Conservation (phyloP, 35 echinoderm and acorn worm species). For the Heliocidaris erythrogramma region DNA sequence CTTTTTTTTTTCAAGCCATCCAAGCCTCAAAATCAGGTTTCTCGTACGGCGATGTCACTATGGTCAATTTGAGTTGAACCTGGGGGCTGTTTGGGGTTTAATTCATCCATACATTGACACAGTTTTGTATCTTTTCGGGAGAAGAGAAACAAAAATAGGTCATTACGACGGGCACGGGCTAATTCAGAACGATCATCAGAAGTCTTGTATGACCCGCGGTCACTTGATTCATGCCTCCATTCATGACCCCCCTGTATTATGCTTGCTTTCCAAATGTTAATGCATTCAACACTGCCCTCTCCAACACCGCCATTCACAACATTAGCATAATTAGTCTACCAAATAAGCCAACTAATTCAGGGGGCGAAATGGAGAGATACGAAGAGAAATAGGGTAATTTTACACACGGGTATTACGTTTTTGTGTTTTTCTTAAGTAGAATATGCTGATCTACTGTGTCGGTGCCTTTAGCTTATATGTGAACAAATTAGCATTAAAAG, state of each 20-base stretch:
- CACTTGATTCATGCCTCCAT: not conserved
- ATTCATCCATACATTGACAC: constrained; percentile 45
- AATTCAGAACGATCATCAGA: not conserved
- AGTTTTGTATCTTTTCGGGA: not conserved
- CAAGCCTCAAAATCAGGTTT: constrained; percentile 6
- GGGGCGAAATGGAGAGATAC: not conserved
- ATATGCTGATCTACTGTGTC: not conserved
- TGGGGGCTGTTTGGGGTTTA: constrained; percentile 32
- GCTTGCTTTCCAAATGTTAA: not conserved
- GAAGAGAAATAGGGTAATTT: not conserved
- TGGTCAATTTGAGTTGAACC: constrained; percentile 26
- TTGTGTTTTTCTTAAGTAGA: not conserved
- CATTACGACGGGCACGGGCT: constrained; percentile 1
- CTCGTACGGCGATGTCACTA: not conserved
- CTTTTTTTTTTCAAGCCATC: not conserved
- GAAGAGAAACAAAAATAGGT: not conserved
- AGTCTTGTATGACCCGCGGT: not conserved
- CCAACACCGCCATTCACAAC: not conserved
- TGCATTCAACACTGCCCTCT: not conserved
- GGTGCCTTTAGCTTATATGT: not conserved
- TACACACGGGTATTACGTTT: not conserved
- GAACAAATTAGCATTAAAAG: not conserved
- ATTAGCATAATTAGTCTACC: not conserved
- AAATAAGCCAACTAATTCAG: constrained; percentile 4
- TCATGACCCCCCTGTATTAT: not conserved